Evolutionary conservation across 2,888 invertebrate species (phyloP).

Genomic region (Shargacucullia verbasci): DNA sequence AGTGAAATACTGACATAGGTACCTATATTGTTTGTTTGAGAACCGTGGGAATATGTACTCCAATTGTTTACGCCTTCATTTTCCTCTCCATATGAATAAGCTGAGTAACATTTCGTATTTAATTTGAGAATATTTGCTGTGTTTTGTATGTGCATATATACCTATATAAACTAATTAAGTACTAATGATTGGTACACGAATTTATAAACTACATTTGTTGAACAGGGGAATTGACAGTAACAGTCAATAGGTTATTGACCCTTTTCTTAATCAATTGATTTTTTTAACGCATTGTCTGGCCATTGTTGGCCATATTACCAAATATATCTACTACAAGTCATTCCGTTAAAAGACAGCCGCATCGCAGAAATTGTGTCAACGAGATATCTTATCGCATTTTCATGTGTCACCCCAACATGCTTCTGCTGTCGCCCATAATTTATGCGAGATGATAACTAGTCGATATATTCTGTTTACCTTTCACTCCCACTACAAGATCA

Average conservation of each 20-base stretch:
- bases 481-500: slow-evolving; percentile 7
- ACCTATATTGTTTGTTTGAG: slow-evolving; percentile 35
- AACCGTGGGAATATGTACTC: slow-evolving; percentile 37
- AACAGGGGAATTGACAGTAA: no score
- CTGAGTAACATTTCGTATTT: slow-evolving; percentile 18
- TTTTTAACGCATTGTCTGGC: no score
- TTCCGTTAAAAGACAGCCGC: no score
- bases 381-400: neutral
- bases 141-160: no score
- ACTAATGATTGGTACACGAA: no score
- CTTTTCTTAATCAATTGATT: no score
- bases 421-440: slow-evolving; percentile 2
- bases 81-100: slow-evolving; percentile 9
- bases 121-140: slow-evolving; percentile 4
- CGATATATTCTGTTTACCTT: slow-evolving; percentile 5
- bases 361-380: no score
- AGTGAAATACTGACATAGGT: slow-evolving; percentile 21
- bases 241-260: no score
- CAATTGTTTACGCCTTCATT: slow-evolving; percentile 26
- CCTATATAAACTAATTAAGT: no score
- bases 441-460: slow-evolving; percentile 11
- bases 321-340: no score
- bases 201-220: no score
- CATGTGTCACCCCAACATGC: slow-evolving; percentile 3
- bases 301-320: no score